phyloP scores from a whole-genome alignment of 64 coral and sea anemone genomes.

The Actinia tenebrosa region DNA sequence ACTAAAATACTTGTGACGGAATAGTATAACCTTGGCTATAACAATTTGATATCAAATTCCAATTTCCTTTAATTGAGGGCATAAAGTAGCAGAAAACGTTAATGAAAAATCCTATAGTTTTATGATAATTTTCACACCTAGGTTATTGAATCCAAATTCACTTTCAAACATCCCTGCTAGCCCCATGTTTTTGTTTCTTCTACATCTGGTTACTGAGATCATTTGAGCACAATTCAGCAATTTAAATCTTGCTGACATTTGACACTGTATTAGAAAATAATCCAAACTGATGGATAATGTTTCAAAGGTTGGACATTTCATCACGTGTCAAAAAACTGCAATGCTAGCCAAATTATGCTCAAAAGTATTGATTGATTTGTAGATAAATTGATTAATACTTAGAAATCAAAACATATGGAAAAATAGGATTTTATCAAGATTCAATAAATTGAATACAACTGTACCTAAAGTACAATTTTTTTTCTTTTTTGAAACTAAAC shows the following conservation, averaged over 20 bases:
- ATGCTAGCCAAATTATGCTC: not conserved
- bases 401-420: not conserved
- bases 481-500: not conserved
- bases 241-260: not conserved
- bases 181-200: not conserved
- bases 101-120: not conserved
- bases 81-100: too few relatives aligned
- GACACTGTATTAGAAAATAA: not conserved
- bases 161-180: slow-evolving; percentile 9
- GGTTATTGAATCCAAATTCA: slow-evolving; percentile 9
- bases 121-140: not conserved
- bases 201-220: not conserved
- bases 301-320: not conserved
- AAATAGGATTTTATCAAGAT: not conserved
- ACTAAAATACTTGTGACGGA: not conserved
- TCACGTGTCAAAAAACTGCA: not conserved
- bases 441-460: not conserved
- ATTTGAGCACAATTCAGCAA: slow-evolving; percentile 1
- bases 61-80: not conserved
- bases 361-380: not conserved
- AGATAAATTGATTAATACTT: not conserved
- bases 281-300: not conserved
- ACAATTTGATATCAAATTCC: not conserved
- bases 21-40: not conserved
- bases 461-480: too few relatives aligned